Percentiles rank a stretch among this genome's conserved stretches.
Evolutionary conservation across 2,113 vertebrate species (phyloP).

Genomic region (Laticauda colubrina): DNA sequence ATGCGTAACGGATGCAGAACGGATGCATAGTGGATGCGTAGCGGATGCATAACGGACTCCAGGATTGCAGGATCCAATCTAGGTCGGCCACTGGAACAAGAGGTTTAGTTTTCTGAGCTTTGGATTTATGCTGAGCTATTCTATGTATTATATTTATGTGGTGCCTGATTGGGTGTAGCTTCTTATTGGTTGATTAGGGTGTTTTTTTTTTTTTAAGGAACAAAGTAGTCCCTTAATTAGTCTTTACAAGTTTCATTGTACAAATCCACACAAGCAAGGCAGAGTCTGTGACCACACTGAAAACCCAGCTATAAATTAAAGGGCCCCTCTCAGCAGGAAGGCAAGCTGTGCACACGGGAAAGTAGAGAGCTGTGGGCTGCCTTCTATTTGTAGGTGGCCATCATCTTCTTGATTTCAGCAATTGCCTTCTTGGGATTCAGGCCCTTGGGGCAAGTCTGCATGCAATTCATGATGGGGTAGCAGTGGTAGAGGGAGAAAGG

Average conservation of each 20-base stretch:
- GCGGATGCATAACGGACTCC: too few relatives aligned
- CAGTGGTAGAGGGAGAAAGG: slow-evolving; percentile 96
- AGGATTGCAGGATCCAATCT: too few relatives aligned
- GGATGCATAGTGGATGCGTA: too few relatives aligned
- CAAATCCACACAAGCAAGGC: not conserved
- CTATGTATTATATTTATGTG: too few relatives aligned
- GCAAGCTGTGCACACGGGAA: too few relatives aligned
- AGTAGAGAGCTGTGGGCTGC: slow-evolving; percentile 46
- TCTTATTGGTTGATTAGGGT: too few relatives aligned
- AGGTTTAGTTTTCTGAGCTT: too few relatives aligned
- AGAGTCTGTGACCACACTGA: not conserved
- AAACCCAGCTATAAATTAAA: slow-evolving; percentile 4
- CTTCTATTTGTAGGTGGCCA: slow-evolving; percentile 89
- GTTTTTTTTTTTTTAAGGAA: too few relatives aligned
- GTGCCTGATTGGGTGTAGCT: too few relatives aligned
- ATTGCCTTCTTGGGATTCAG: slow-evolving; percentile 96
- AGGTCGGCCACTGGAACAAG: too few relatives aligned
- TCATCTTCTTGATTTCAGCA: slow-evolving; percentile 98
- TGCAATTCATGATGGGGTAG: slow-evolving; percentile 99
- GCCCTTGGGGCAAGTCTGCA: slow-evolving; percentile 91
- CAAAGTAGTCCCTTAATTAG: not conserved
- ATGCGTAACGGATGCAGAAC: too few relatives aligned
- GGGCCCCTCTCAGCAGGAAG: not conserved
- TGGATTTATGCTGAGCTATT: too few relatives aligned
- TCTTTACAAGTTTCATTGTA: not conserved